Percentiles rank a stretch among this genome's conserved stretches.
Conservation (phyloP, 2,888 invertebrate genomes). For the Macrosiphum euphorbiae region DNA sequence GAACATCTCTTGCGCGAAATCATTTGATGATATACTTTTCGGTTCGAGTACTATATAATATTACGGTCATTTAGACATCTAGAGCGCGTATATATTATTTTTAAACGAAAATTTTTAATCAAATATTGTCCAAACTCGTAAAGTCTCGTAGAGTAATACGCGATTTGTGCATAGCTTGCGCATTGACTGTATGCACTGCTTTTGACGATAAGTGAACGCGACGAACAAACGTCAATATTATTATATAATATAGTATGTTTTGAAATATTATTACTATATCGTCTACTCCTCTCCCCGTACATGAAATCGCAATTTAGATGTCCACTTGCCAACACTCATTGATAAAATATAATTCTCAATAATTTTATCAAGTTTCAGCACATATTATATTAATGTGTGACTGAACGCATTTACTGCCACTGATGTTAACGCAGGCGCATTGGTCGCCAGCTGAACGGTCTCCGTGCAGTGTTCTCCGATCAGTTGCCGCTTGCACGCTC, state of each 20-base stretch:
- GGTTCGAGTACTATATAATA: background rate
- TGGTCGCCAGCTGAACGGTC: background rate
- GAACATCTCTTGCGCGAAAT: slow-evolving; percentile 1
- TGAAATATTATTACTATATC: too few relatives aligned
- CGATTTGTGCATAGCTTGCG: too few relatives aligned
- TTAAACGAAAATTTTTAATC: too few relatives aligned
- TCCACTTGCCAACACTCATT: background rate
- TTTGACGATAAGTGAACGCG: too few relatives aligned
- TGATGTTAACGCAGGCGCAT: background rate
- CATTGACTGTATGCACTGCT: too few relatives aligned
- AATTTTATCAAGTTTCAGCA: background rate
- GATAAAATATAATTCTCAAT: background rate
- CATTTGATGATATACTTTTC: background rate
- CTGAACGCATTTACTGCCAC: background rate
- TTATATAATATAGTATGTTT: too few relatives aligned
- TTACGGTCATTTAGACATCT: background rate
- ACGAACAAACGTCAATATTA: too few relatives aligned
- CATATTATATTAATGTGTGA: background rate
- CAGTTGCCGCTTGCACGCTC: background rate
- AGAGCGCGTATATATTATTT: too few relatives aligned
- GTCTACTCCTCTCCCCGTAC: background rate
- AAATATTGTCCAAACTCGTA: too few relatives aligned
- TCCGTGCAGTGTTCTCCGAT: background rate
- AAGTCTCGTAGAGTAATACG: too few relatives aligned
- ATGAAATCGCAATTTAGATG: background rate